Evolutionary conservation across 2,888 invertebrate genomes (phyloP).

Genomic region (Bruchidius siliquastri): DNA sequence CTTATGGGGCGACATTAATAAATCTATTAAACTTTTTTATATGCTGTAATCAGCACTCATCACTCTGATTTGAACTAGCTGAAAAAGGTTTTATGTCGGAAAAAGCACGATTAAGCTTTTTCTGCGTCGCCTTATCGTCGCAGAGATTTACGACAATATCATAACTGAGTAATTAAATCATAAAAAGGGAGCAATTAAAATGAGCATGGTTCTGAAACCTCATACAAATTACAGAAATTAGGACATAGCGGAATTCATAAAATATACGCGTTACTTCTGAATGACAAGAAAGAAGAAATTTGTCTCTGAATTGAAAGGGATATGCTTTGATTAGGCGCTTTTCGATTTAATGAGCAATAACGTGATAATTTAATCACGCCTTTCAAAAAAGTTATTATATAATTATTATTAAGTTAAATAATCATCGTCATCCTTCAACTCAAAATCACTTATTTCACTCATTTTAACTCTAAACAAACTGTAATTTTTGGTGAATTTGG

Average conservation of each 20-base stretch:
- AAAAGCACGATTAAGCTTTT: neutral
- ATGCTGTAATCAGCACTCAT: neutral
- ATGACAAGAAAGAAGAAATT: neutral
- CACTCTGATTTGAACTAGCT: neutral
- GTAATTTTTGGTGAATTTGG: no score
- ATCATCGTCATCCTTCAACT: no score
- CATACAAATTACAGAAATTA: neutral
- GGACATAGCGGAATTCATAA: neutral
- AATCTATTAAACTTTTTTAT: neutral
- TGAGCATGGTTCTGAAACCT: neutral
- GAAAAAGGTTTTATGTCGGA: neutral
- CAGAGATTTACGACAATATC: neutral
- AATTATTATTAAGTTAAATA: no score
- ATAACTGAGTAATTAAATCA: neutral
- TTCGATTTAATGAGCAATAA: no score
- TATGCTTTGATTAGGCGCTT: no score
- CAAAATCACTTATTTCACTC: no score
- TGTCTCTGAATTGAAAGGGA: no score
- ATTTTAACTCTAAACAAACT: no score
- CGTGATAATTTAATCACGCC: no score
- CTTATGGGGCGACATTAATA: no score
- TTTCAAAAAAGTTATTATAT: no score
- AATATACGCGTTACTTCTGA: neutral
- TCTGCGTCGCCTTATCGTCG: neutral
- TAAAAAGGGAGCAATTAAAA: neutral